Percentiles rank a stretch among this genome's conserved stretches.
Conservation (phyloP, 2,797 vertebrate genomes). For the Crenuchus spilurus region DNA sequence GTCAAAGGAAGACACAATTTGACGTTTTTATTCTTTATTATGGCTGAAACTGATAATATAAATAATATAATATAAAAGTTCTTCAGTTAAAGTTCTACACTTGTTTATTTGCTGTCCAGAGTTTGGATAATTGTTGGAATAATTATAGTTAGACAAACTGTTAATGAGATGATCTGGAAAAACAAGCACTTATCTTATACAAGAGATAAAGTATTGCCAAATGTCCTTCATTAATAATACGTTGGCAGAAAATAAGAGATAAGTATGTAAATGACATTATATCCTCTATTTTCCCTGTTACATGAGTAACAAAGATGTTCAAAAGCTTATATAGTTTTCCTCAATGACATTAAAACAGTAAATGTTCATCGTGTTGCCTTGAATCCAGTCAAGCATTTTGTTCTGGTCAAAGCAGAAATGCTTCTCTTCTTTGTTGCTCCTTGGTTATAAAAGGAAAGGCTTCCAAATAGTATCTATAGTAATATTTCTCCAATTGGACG, state of each 20-base stretch:
- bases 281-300: conserved; percentile 16
- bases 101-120: no score
- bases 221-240: neutral
- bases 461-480: conserved; percentile 56
- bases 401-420: conserved; percentile 25
- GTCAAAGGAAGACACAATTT: neutral
- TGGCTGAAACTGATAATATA: no score
- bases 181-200: neutral
- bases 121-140: neutral
- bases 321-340: conserved; percentile 6
- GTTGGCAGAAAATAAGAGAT: neutral
- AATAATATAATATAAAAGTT: no score
- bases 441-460: conserved; percentile 49
- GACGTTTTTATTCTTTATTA: neutral
- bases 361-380: conserved; percentile 19
- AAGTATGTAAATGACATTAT: neutral
- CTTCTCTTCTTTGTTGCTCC: conserved; percentile 26
- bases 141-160: neutral
- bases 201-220: neutral
- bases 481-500: conserved; percentile 52
- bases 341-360: conserved; percentile 8
- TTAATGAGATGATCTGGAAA: neutral
- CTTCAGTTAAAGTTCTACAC: no score
- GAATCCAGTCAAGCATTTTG: conserved; percentile 34
- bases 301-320: neutral